phyloP scores from a whole-genome alignment of 2,113 vertebrate species.

The Thinocorus orbignyianus region DNA sequence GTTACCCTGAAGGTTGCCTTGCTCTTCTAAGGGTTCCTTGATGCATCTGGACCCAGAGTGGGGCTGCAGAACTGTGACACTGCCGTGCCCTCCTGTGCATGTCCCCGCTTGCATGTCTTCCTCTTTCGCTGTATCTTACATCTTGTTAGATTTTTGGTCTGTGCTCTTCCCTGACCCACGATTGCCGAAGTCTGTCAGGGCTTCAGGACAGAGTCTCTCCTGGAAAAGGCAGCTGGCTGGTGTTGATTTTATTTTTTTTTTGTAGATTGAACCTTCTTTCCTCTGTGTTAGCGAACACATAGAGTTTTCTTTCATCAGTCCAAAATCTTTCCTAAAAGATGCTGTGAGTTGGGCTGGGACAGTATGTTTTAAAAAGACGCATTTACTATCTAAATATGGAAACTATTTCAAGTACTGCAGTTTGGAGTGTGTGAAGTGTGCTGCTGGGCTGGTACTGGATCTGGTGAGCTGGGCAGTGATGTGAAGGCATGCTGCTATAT shows the following conservation, averaged over 20 bases:
- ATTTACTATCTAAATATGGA: not conserved
- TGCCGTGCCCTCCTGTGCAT: not conserved
- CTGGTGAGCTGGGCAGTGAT: not conserved
- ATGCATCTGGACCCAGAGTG: not conserved
- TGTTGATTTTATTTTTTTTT: not conserved
- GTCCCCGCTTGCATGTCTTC: fast-evolving
- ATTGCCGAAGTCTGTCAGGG: not conserved
- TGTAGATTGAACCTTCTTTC: not conserved
- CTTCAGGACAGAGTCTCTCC: not conserved
- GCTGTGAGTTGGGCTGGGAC: not conserved
- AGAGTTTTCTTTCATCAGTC: not conserved
- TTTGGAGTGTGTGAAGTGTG: not conserved
- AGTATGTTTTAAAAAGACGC: not conserved
- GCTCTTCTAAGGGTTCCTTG: not conserved
- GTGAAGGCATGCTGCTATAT: not conserved
- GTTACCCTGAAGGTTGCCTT: not conserved
- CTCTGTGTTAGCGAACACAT: not conserved
- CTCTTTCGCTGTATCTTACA: not conserved
- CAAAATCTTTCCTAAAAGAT: not conserved
- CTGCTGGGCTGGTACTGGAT: not conserved
- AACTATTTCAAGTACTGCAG: not conserved
- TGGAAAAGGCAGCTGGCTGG: not conserved
- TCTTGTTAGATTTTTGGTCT: not conserved
- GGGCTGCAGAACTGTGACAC: not conserved
- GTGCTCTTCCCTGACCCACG: not conserved